A percentile compares a stretch with the other conserved stretches of the same genome.
Evolutionary conservation across 1,140 invertebrate genomes (phyloP).

Genomic region (Sycophila sp.): DNA sequence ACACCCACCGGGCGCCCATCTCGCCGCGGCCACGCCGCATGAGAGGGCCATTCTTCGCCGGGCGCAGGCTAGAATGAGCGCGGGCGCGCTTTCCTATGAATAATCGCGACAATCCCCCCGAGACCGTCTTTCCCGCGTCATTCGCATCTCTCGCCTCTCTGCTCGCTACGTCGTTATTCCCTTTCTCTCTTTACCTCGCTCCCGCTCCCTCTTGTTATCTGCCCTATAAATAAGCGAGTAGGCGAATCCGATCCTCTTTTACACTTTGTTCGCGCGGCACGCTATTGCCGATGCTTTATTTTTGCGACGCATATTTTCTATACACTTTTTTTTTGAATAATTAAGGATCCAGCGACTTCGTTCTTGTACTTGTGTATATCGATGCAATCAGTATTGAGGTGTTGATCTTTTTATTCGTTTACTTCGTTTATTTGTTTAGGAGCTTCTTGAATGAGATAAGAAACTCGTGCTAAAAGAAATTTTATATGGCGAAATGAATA

Average conservation of each 20-base stretch:
- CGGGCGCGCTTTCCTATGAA: constrained; percentile 35
- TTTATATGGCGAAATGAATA: too few relatives aligned
- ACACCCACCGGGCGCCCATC: constrained; percentile 17
- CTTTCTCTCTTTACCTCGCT: background rate
- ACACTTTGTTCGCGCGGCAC: background rate
- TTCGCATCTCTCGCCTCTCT: background rate
- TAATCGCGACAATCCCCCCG: constrained; percentile 25
- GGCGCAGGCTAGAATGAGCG: background rate
- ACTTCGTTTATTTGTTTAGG: too few relatives aligned
- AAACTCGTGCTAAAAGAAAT: too few relatives aligned
- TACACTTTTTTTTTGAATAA: too few relatives aligned
- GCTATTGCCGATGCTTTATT: background rate
- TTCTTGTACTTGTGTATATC: too few relatives aligned
- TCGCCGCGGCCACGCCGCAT: background rate
- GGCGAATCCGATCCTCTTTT: background rate
- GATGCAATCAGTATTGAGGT: too few relatives aligned
- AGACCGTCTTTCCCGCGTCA: background rate
- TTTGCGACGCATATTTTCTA: too few relatives aligned
- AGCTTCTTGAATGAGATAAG: too few relatives aligned
- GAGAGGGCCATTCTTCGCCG: constrained; percentile 22
- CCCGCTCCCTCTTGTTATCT: constrained; percentile 2
- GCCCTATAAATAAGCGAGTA: background rate
- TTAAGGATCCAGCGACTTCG: too few relatives aligned
- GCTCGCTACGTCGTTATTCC: background rate
- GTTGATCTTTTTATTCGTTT: too few relatives aligned